Conservation (phyloP, 2,113 vertebrate genomes). For the Chionodraco myersi region DNA sequence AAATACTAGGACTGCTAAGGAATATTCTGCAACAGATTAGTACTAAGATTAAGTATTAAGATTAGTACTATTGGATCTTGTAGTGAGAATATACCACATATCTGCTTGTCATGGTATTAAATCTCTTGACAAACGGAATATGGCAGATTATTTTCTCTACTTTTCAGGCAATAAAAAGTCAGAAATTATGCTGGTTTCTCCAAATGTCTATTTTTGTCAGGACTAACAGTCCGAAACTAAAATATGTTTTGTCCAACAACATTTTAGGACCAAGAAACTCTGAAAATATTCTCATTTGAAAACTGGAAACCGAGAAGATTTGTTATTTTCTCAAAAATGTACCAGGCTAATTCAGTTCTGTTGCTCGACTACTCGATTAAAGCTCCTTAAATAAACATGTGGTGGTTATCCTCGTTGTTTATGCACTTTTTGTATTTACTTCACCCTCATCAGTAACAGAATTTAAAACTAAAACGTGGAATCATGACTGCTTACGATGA, state of each 20-base stretch:
- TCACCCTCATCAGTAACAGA: not conserved
- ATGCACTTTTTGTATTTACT: not conserved
- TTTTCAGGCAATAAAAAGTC: not conserved
- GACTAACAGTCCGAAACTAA: too few relatives aligned
- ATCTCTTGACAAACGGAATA: not conserved
- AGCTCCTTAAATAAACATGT: not conserved
- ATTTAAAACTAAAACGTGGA: not conserved
- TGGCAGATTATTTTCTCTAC: not conserved
- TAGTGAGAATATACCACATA: not conserved
- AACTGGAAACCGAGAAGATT: not conserved
- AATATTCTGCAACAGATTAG: not conserved
- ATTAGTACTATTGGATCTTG: not conserved
- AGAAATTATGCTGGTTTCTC: not conserved
- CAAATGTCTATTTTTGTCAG: not conserved
- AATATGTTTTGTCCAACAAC: not conserved
- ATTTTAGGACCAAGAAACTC: not conserved
- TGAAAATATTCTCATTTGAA: not conserved
- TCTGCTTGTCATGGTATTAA: not conserved
- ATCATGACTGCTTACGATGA: not conserved
- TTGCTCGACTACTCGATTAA: accelerated
- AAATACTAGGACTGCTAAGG: not conserved
- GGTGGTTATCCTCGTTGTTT: not conserved
- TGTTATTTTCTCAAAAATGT: not conserved
- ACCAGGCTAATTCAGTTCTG: not conserved
- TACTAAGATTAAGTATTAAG: too few relatives aligned